Conservation (phyloP, 2,888 invertebrate genomes). For the Tipula lateralis region DNA sequence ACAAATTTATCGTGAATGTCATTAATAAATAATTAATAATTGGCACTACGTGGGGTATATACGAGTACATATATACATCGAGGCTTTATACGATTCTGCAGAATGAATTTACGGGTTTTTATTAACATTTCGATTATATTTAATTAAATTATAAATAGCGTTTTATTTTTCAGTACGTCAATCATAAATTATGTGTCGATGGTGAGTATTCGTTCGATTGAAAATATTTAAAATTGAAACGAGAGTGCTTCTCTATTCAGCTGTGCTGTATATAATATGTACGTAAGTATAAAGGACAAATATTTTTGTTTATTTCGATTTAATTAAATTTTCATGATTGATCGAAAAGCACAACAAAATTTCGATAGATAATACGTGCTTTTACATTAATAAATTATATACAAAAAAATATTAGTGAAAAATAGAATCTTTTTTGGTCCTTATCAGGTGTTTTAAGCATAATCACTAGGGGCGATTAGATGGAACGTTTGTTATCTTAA, state of each 20-base stretch:
- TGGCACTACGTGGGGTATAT: too few species aligned
- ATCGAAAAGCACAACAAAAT: neutral
- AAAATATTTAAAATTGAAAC: neutral
- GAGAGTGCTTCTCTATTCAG: neutral
- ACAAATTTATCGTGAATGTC: neutral
- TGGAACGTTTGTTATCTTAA: too few species aligned
- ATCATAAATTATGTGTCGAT: neutral
- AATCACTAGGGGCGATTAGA: too few species aligned
- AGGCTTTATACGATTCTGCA: neutral
- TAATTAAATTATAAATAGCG: neutral
- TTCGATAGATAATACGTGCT: too few species aligned
- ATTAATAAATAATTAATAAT: constrained; percentile 19
- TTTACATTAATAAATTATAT: too few species aligned
- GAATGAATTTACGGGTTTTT: neutral
- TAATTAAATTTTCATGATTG: neutral
- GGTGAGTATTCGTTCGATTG: neutral
- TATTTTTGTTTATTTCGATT: neutral
- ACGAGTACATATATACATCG: too few species aligned
- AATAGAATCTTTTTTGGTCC: too few species aligned
- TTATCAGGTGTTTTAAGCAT: too few species aligned
- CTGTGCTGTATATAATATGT: neutral
- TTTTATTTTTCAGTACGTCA: neutral
- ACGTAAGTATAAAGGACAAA: neutral
- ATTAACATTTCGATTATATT: neutral
- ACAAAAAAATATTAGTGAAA: too few species aligned